Evolutionary conservation across 2,797 vertebrate species (phyloP).

Genomic region (Lutjanus campechanus): DNA sequence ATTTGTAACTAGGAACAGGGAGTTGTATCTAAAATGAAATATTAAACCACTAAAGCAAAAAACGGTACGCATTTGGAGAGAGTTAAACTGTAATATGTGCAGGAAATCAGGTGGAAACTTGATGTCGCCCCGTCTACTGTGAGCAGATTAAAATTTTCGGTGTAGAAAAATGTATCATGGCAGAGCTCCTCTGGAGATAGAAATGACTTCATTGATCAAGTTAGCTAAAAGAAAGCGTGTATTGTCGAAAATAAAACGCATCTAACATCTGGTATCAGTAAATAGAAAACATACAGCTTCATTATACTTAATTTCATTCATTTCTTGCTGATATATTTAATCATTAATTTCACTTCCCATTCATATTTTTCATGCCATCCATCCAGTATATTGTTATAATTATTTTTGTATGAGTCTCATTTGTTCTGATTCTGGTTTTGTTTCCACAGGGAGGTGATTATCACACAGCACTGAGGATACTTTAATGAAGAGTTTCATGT

Average conservation of each 20-base stretch:
- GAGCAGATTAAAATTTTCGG: constrained; percentile 11
- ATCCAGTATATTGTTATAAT: neutral
- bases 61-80: constrained; percentile 22
- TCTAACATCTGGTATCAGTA: neutral
- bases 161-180: neutral
- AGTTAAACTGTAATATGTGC: constrained; percentile 2
- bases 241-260: neutral
- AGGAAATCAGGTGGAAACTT: constrained; percentile 16
- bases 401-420: neutral
- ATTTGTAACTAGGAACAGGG: constrained; percentile 48
- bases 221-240: neutral
- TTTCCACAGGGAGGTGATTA: neutral
- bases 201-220: neutral
- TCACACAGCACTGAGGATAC: neutral
- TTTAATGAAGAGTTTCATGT: too few relatives aligned
- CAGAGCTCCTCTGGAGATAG: neutral
- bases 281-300: neutral
- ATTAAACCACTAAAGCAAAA: constrained; percentile 53
- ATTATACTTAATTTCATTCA: neutral
- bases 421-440: neutral
- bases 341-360: neutral
- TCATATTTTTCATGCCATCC: neutral
- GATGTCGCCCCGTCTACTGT: neutral
- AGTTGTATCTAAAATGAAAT: constrained; percentile 42
- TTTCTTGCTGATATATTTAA: neutral